phyloP scores from a whole-genome alignment of 2,888 invertebrate genomes.

The Lepidocyrtoides sp. region DNA sequence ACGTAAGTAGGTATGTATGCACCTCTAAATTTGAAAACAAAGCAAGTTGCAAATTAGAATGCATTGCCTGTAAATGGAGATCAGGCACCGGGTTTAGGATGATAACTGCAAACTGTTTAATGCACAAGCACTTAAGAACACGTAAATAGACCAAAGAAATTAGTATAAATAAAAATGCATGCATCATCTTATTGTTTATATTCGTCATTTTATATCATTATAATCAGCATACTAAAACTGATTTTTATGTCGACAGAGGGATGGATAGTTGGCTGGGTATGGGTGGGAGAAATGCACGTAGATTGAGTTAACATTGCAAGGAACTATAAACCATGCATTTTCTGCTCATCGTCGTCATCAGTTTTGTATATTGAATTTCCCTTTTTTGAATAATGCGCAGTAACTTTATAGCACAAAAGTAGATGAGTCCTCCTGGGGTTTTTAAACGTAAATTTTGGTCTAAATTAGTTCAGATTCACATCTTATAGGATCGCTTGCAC shows the following conservation, averaged over 20 bases:
- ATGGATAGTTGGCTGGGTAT: background rate
- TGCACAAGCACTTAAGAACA: background rate
- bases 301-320: too few relatives aligned
- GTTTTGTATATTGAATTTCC: too few relatives aligned
- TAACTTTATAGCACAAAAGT: too few relatives aligned
- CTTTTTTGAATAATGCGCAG: too few relatives aligned
- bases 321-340: too few relatives aligned
- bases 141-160: constrained; percentile 32
- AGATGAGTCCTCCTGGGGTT: too few relatives aligned
- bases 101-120: background rate
- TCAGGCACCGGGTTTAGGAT: background rate
- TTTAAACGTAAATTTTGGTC: too few relatives aligned
- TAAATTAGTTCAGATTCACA: too few relatives aligned
- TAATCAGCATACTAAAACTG: background rate
- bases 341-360: too few relatives aligned
- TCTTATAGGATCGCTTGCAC: too few relatives aligned
- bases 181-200: background rate
- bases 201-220: background rate
- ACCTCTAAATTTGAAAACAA: constrained; percentile 17
- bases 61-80: constrained; percentile 1
- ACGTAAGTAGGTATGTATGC: background rate
- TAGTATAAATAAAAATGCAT: background rate
- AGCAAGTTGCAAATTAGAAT: constrained; percentile 22
- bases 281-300: background rate
- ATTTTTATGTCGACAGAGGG: background rate